Conservation (phyloP, 2,888 invertebrate species). For the Eilema griseolum region DNA sequence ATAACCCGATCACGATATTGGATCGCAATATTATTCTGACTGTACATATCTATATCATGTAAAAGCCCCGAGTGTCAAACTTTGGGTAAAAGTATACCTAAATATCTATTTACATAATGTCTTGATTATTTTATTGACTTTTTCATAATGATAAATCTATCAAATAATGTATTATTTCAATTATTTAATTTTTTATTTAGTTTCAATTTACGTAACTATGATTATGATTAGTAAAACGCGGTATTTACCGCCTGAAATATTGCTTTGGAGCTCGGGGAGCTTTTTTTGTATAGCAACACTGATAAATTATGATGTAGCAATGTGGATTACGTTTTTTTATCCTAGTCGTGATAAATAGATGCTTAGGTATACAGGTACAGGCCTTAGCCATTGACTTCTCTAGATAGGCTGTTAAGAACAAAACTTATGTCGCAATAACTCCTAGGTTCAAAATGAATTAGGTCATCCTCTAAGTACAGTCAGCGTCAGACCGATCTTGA, state of each 20-base stretch:
- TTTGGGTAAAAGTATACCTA: neutral
- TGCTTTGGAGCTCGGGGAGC: neutral
- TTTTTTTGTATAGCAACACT: neutral
- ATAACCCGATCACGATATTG: too few relatives aligned
- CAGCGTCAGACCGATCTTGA: too few relatives aligned
- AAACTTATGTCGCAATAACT: neutral
- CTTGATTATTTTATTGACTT: neutral
- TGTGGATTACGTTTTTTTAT: neutral
- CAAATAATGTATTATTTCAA: neutral
- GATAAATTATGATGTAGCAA: neutral
- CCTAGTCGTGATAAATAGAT: neutral
- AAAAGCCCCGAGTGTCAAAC: too few relatives aligned
- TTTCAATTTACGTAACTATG: neutral
- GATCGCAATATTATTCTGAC: neutral
- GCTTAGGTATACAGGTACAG: neutral
- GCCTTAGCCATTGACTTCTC: neutral
- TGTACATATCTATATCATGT: too few relatives aligned
- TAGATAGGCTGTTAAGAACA: too few relatives aligned
- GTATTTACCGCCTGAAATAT: neutral
- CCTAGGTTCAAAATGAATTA: too few relatives aligned
- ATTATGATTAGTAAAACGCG: neutral
- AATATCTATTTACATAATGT: constrained; percentile 2
- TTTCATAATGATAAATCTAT: neutral
- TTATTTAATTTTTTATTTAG: neutral
- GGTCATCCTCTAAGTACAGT: too few relatives aligned